Base-by-base conservation (phyloP, 2,113 vertebrate species). In the Trogon melanurus region DNA sequence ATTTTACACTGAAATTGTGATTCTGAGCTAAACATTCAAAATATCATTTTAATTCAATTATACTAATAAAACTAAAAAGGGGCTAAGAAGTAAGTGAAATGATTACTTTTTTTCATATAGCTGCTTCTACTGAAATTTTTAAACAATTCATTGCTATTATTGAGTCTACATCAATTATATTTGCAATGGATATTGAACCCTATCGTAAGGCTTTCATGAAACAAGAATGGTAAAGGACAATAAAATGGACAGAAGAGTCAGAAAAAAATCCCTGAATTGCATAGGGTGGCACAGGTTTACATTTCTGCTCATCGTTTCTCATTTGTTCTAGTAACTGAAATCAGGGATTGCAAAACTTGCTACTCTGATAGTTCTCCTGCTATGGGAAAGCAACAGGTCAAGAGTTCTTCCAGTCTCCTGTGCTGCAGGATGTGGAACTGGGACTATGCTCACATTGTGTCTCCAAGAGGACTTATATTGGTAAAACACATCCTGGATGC, bases 391-490 rank as follows among this genome's bases (percentile, higher is more conserved):
- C 44, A 60, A 29, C 2, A 45, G 29, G 7, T 32, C 8, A 26
- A 14, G 8, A 50, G 3, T 15, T 22, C 29, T 62, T 71, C 30
- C n/a, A 25, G 25, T 22, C 10, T 64, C 11, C 36, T 44, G 13
- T 32, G 11, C 16, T 88, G 51, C 2, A 30, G 12, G 7, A 8
- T 57, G 71, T 30, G 6, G 16, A 44, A 74, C 6, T 34, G 34
- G 50, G 10, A 29, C 25, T 20, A 2, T 15, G 13, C 9, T 64
- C 62, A 21, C 10, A 13, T 0, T 5, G 41, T 7, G 13, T 22
- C 26, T 48, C 13, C 41, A 29, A 64, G 30, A 1, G 1, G 22
- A n/a, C 20, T 21, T n/a, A 9, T 38, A 13, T 1, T 53, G 19
- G 16, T 17, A 45, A 74, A 93, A 9, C 15, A 34, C 5, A 11